Percentiles rank a stretch among this genome's conserved stretches.
Evolutionary conservation across 92 coral and sea anemone species (phyloP).

Genomic region (Scolanthus callimorphus): DNA sequence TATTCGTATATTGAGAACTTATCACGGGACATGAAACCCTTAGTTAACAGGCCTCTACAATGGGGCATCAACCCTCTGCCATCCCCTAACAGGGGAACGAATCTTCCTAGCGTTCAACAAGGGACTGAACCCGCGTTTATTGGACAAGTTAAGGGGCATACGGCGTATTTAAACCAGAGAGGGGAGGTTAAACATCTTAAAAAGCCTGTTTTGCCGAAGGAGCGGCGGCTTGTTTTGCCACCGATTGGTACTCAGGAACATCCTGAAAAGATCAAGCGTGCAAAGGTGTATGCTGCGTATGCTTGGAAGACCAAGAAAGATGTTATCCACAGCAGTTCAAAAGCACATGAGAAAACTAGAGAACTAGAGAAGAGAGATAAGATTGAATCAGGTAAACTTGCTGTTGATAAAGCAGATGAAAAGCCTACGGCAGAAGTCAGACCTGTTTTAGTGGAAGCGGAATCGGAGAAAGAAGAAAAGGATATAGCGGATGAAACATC

Average conservation of each 20-base stretch:
- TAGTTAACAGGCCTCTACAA: conserved; percentile 60
- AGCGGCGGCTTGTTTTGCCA: conserved; percentile 7
- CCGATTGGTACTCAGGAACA: conserved; percentile 6
- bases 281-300: not conserved
- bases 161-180: conserved; percentile 16
- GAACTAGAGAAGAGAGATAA: too few relatives aligned
- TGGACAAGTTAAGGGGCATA: conserved; percentile 19
- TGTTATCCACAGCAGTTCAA: too few relatives aligned
- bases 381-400: too few relatives aligned
- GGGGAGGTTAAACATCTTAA: not conserved
- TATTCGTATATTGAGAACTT: conserved; percentile 63
- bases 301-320: not conserved
- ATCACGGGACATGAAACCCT: conserved; percentile 53
- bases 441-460: too few relatives aligned
- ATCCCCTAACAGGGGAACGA: not conserved
- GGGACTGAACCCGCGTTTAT: not conserved
- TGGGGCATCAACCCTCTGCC: conserved; percentile 68
- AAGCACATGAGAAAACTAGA: too few relatives aligned
- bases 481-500: too few relatives aligned
- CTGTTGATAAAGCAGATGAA: too few relatives aligned
- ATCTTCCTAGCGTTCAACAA: not conserved
- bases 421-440: too few relatives aligned
- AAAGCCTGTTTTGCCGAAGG: not conserved
- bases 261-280: not conserved
- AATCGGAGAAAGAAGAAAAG: too few relatives aligned